Evolutionary conservation across 1,140 invertebrate genomes (phyloP), one percentile per base, ranked within the genome.

Genomic region (Tyrophagus putrescentiae): DNA sequence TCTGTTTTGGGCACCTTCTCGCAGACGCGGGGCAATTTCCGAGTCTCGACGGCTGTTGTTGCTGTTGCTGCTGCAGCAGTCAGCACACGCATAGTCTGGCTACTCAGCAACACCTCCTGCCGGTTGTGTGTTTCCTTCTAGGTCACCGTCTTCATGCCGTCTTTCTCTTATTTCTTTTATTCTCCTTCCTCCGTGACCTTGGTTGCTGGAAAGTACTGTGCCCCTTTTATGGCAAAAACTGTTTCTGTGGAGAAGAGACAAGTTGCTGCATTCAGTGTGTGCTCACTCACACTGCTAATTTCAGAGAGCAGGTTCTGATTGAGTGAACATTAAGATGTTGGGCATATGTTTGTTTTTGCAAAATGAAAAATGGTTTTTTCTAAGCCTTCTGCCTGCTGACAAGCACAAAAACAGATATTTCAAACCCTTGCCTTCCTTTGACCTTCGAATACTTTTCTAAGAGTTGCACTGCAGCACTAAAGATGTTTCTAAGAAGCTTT

Each of bases 361-460:
- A 39, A 21, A 48, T 48, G 45, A 48, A 48, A 48, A 48, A 48
- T 48, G 45, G 45, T 48, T 48, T 48, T 7, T 21, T 29, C 31
- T 21, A 7, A 25, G 13, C 23, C 18, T 48, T 6, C 31, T 21
- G 45, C 45, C 23, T 7, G 13, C 45, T 25, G 21, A 48, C 31
- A 48, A 25, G 45, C 18, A 25, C 45, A 7, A 13, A 39, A 13
- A 13, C 36, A 21, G 36, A 39, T 21, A 39, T 21, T 39, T 39
- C 21, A 39, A 48, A 48, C 45, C 45, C 45, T 48, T 48, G 7
- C 45, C 31, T 48, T 25, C 45, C 45, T 48, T 48, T 48, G 45
- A 48, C 45, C 45, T 48, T 48, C 45, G 31, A 48, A 13, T 39
- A 39, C 36, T 39, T n/a, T n/a, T n/a, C n/a, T n/a, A n/a, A n/a